Percentiles rank a stretch among this genome's conserved stretches.
Evolutionary conservation across 2,113 vertebrate genomes (phyloP).

Genomic region (Cheirogaleus medius): DNA sequence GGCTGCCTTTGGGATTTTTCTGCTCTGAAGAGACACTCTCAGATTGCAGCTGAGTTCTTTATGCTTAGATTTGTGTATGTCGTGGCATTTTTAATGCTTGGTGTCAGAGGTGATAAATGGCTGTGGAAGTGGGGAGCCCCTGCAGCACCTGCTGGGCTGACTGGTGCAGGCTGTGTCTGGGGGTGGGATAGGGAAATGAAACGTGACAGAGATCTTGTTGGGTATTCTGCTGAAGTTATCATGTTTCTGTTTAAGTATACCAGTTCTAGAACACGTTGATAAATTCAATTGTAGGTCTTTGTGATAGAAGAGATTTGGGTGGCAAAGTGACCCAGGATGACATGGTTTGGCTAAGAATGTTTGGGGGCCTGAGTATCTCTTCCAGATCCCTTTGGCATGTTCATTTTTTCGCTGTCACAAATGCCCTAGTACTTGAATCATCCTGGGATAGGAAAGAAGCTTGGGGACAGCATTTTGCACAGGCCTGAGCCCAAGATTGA

Average conservation of each 20-base stretch:
- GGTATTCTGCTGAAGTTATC: conserved; percentile 55
- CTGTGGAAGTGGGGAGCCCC: not conserved
- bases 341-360: not conserved
- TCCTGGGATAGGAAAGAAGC: not conserved
- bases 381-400: not conserved
- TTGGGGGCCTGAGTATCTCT: not conserved
- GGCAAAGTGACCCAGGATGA: not conserved
- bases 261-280: conserved; percentile 36
- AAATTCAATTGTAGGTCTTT: not conserved
- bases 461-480: not conserved
- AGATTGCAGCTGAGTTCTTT: not conserved
- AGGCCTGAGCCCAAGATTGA: conserved; percentile 21
- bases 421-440: not conserved
- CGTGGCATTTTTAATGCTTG: not conserved
- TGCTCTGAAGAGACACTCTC: not conserved
- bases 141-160: conserved; percentile 56
- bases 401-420: not conserved
- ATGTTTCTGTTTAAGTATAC: conserved; percentile 24
- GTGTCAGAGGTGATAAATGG: not conserved
- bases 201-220: not conserved
- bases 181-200: not conserved
- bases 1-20: not conserved
- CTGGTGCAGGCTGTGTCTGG: not conserved
- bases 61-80: not conserved
- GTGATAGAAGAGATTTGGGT: not conserved